Evolutionary conservation across 2,797 vertebrate species (phyloP).

Genomic region (Phoxinus dragarum): DNA sequence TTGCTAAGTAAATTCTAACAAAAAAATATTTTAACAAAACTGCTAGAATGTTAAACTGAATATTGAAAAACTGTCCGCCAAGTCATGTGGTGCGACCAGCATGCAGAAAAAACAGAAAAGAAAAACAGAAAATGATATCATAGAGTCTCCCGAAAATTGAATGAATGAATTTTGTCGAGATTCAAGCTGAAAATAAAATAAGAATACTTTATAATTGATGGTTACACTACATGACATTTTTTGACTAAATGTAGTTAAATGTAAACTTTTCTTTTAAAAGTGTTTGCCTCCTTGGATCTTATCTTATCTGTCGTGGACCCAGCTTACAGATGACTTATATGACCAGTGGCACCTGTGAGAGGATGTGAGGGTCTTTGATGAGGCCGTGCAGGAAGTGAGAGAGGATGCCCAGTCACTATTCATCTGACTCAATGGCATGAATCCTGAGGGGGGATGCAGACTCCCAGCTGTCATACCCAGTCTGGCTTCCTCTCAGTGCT

Average conservation of each 20-base stretch:
- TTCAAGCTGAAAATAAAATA: background rate
- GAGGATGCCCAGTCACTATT: slow-evolving; percentile 48
- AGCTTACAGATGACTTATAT: background rate
- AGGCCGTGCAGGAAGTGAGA: slow-evolving; percentile 38
- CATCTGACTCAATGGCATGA: slow-evolving; percentile 32
- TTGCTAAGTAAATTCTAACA: background rate
- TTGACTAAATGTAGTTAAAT: too few relatives aligned
- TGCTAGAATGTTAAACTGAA: background rate
- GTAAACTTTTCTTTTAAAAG: background rate
- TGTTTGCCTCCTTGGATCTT: background rate
- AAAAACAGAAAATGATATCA: background rate
- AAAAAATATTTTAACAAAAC: background rate
- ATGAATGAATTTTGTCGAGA: background rate
- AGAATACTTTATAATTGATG: background rate
- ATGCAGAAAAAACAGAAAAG: background rate
- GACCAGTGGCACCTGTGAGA: slow-evolving; percentile 39
- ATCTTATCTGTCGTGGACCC: background rate
- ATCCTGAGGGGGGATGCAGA: slow-evolving; percentile 59
- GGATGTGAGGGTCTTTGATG: slow-evolving; percentile 20
- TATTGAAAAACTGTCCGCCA: background rate
- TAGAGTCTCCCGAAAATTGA: background rate
- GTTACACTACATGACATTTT: background rate
- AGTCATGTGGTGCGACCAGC: background rate
- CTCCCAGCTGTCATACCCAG: slow-evolving; percentile 72
- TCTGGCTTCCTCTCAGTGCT: slow-evolving; percentile 69